A percentile compares a stretch with the other conserved stretches of the same genome.
Evolutionary conservation across 2,888 invertebrate genomes (phyloP).

Genomic region (Rhyacophila evoluta): DNA sequence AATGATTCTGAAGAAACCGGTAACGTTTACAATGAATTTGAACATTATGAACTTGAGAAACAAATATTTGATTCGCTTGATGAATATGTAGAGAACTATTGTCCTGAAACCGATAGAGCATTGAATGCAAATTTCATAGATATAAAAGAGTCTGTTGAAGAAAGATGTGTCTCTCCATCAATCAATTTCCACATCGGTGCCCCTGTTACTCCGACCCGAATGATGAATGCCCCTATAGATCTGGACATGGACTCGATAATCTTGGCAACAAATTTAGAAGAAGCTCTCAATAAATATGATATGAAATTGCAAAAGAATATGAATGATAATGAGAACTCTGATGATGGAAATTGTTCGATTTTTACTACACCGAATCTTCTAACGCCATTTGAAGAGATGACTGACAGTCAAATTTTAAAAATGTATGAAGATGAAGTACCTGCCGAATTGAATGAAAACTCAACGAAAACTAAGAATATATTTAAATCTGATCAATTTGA

Average conservation of each 20-base stretch:
- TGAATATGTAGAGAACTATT: slow-evolving; percentile 29
- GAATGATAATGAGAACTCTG: slow-evolving; percentile 35
- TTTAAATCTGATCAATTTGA: neutral
- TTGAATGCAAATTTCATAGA: slow-evolving; percentile 10
- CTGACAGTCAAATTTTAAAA: slow-evolving; percentile 54
- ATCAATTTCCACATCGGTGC: slow-evolving; percentile 68
- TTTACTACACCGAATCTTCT: slow-evolving; percentile 46
- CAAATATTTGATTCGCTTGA: slow-evolving; percentile 38
- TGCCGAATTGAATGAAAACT: slow-evolving; percentile 59
- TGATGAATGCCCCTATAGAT: slow-evolving; percentile 61
- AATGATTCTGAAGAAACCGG: slow-evolving; percentile 59
- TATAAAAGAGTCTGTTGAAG: neutral
- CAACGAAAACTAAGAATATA: neutral
- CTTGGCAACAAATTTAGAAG: slow-evolving; percentile 56
- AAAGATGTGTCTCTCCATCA: slow-evolving; percentile 37
- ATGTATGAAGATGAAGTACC: slow-evolving; percentile 58
- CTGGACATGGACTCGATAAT: slow-evolving; percentile 61
- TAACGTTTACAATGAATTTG: slow-evolving; percentile 38
- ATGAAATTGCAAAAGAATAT: slow-evolving; percentile 48
- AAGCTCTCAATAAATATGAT: slow-evolving; percentile 55
- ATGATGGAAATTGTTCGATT: slow-evolving; percentile 37
- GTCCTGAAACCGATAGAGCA: slow-evolving; percentile 32
- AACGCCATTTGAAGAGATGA: slow-evolving; percentile 52
- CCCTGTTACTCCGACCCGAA: slow-evolving; percentile 66
- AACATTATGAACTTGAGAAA: slow-evolving; percentile 35